Evolutionary conservation across 2,113 vertebrate species (phyloP).

Genomic region (Dasyornis broadbenti): DNA sequence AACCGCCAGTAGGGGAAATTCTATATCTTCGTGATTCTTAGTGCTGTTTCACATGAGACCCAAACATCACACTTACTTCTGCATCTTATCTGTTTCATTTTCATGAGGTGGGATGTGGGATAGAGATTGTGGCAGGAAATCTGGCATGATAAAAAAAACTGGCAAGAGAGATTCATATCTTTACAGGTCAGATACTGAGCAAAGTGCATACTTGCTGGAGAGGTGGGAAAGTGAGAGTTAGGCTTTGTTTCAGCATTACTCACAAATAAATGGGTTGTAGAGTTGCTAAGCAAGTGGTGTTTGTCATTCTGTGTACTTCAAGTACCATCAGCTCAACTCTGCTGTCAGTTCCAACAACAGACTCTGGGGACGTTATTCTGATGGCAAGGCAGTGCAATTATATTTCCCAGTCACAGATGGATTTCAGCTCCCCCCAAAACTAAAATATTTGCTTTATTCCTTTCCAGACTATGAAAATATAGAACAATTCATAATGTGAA

Average conservation of each 20-base stretch:
- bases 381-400: not conserved
- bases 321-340: not conserved
- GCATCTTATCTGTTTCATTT: not conserved
- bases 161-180: not conserved
- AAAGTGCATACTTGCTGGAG: not conserved
- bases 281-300: not conserved
- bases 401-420: conserved; percentile 21
- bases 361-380: not conserved
- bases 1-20: not conserved
- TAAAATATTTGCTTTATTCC: conserved; percentile 42
- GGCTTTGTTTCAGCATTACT: not conserved
- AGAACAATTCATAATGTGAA: conserved; percentile 10
- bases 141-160: not conserved
- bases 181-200: not conserved
- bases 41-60: not conserved
- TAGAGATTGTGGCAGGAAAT: not conserved
- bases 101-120: rapidly evolving
- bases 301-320: not conserved
- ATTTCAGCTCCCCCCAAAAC: not conserved
- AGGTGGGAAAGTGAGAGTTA: not conserved
- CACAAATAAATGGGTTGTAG: not conserved
- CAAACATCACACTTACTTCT: not conserved
- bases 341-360: not conserved
- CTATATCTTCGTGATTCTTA: not conserved
- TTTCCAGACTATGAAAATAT: conserved; percentile 24